A percentile compares a stretch with the other conserved stretches of the same genome.
These are phyloP conservation scores for Sebastes wilsoni DNA, from an alignment of 2,797 vertebrate genomes.

Conservation along the genomic window DNA sequence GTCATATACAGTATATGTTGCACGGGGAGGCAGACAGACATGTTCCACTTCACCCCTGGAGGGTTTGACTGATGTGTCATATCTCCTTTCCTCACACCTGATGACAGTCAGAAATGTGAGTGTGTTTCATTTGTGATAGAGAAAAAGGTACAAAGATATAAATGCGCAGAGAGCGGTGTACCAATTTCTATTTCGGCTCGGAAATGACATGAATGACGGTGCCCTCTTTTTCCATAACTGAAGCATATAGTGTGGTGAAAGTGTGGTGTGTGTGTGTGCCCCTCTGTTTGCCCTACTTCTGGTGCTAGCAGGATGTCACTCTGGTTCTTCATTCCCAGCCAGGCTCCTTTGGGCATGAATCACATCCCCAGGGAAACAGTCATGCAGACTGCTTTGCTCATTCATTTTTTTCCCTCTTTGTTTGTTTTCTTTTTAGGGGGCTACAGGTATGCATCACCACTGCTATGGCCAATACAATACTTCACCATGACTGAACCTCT, in stretches of 20 bases:
- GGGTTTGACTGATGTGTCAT: conserved; percentile 58
- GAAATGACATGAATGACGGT: conserved; percentile 54
- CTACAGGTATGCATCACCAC: not conserved
- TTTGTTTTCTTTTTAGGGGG: not conserved
- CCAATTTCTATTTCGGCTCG: conserved; percentile 44
- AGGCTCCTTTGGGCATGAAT: conserved; percentile 40
- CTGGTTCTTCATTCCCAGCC: conserved; percentile 54
- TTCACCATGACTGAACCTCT: not conserved
- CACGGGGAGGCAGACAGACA: conserved; percentile 24
- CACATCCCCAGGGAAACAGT: conserved; percentile 33
- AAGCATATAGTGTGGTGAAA: conserved; percentile 47
- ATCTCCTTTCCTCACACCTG: conserved; percentile 46
- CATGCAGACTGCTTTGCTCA: not conserved
- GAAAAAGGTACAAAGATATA: conserved; percentile 25
- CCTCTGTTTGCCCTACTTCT: conserved; percentile 70
- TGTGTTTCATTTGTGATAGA: conserved; percentile 10
- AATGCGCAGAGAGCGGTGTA: conserved; percentile 26
- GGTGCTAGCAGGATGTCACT: conserved; percentile 58
- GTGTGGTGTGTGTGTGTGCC: conserved; percentile 16
- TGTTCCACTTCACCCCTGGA: conserved; percentile 40
- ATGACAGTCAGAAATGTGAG: conserved; percentile 48
- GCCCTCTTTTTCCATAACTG: conserved; percentile 55
- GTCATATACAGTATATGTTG: conserved; percentile 14
- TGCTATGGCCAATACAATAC: not conserved
- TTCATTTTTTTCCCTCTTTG: not conserved